phyloP scores from a whole-genome alignment of 1,140 invertebrate species.

The Matsumurasca onukii region DNA sequence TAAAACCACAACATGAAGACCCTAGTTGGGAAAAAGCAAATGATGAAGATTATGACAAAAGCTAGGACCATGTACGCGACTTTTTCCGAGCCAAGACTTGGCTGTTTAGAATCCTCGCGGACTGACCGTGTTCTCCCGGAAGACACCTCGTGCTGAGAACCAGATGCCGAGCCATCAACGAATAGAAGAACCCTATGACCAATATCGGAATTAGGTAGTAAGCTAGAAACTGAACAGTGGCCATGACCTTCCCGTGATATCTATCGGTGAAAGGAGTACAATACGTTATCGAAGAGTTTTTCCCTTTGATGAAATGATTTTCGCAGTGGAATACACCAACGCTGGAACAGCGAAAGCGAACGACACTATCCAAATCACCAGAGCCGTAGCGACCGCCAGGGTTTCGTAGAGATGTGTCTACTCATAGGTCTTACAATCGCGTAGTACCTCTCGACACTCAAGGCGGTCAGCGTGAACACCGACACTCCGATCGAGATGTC shows the following conservation, averaged over 20 bases:
- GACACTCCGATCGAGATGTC: slow-evolving; percentile 92
- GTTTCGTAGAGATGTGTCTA: slow-evolving; percentile 56
- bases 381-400: slow-evolving; percentile 58
- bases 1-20: slow-evolving; percentile 86
- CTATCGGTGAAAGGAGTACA: slow-evolving; percentile 66
- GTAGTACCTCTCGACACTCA: slow-evolving; percentile 88
- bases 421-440: slow-evolving; percentile 88
- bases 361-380: slow-evolving; percentile 81
- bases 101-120: slow-evolving; percentile 54
- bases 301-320: slow-evolving; percentile 49
- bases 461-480: slow-evolving; percentile 87
- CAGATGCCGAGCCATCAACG: slow-evolving; percentile 83
- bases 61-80: slow-evolving; percentile 92
- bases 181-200: slow-evolving; percentile 84
- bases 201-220: slow-evolving; percentile 84
- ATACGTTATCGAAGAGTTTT: slow-evolving; percentile 59
- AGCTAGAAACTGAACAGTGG: slow-evolving; percentile 63
- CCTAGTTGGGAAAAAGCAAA: slow-evolving; percentile 88
- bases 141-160: slow-evolving; percentile 78
- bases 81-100: slow-evolving; percentile 60
- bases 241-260: slow-evolving; percentile 55
- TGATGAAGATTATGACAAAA: slow-evolving; percentile 90
- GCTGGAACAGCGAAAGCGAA: slow-evolving; percentile 78
- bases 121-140: slow-evolving; percentile 64
- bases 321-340: slow-evolving; percentile 68